Conservation (phyloP, 1,140 invertebrate genomes). For the Hormaphis cornu region DNA sequence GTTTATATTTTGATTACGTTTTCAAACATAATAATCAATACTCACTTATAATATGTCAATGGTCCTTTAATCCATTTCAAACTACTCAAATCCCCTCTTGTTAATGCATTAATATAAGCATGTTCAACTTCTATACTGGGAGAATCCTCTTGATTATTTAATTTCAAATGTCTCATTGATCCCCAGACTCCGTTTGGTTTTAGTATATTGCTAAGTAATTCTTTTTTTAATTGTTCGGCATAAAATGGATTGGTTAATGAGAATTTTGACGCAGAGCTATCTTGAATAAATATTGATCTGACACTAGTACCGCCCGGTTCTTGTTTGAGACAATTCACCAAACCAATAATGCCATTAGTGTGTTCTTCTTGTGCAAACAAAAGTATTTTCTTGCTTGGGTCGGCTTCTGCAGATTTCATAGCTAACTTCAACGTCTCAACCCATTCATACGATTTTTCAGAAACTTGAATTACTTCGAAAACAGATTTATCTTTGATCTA, state of each 20-base stretch:
- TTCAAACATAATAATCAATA: neutral
- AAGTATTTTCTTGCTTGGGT: slow-evolving; percentile 52
- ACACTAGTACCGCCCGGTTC: slow-evolving; percentile 70
- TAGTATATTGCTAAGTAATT: slow-evolving; percentile 74
- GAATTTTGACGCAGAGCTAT: slow-evolving; percentile 54
- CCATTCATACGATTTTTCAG: slow-evolving; percentile 66
- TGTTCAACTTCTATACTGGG: slow-evolving; percentile 61
- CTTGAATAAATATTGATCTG: slow-evolving; percentile 61
- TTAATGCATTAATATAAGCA: slow-evolving; percentile 84
- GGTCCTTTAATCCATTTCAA: slow-evolving; percentile 87
- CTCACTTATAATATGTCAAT: slow-evolving; percentile 50
- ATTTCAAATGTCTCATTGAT: slow-evolving; percentile 63
- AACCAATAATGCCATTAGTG: slow-evolving; percentile 67
- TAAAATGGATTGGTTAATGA: slow-evolving; percentile 50
- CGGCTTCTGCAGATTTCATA: slow-evolving; percentile 50
- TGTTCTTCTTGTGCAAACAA: slow-evolving; percentile 59
- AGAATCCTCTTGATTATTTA: slow-evolving; percentile 51
- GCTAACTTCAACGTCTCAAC: slow-evolving; percentile 67
- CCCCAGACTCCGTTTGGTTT: slow-evolving; percentile 67
- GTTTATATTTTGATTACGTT: too few species aligned
- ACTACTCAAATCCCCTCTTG: slow-evolving; percentile 82
- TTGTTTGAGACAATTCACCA: slow-evolving; percentile 77
- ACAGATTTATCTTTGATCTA: neutral
- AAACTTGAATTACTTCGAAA: slow-evolving; percentile 50
- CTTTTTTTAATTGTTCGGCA: slow-evolving; percentile 56